phyloP scores from a whole-genome alignment of 2,888 invertebrate species.

The Caenorhabditis macrosperma region DNA sequence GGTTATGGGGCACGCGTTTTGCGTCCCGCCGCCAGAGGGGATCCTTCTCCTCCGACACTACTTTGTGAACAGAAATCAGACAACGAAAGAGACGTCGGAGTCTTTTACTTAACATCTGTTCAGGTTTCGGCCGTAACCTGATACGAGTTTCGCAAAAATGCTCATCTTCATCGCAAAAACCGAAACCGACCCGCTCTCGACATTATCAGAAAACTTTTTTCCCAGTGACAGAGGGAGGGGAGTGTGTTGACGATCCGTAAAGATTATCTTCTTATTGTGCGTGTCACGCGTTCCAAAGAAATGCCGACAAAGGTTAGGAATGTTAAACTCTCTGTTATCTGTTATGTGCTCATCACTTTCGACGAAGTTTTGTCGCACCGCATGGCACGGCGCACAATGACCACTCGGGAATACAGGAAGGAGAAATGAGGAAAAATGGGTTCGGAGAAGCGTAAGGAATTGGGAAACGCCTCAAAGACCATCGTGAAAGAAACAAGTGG shows the following conservation, averaged over 20 bases:
- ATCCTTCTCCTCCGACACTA: constrained; percentile 19
- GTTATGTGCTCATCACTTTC: background rate
- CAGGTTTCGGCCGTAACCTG: constrained; percentile 58
- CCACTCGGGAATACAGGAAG: constrained; percentile 4
- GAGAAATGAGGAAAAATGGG: constrained; percentile 1
- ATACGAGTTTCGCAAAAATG: constrained; percentile 57
- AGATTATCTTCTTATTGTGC: constrained; percentile 5
- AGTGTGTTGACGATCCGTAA: constrained; percentile 8
- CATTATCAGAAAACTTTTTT: constrained; percentile 45
- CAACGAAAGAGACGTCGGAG: constrained; percentile 32
- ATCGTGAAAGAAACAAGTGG: constrained; percentile 19
- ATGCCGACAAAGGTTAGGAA: constrained; percentile 24
- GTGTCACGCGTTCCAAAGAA: constrained; percentile 22
- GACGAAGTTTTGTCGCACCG: background rate
- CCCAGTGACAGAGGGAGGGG: background rate
- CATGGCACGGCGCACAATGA: constrained; percentile 1
- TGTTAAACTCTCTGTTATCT: constrained; percentile 16
- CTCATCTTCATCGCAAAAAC: constrained; percentile 40
- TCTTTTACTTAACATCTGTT: constrained; percentile 57
- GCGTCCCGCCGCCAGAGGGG: constrained; percentile 23
- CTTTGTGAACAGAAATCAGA: constrained; percentile 57
- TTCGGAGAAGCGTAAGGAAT: constrained; percentile 31
- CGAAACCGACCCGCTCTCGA: constrained; percentile 5
- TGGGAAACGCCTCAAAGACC: constrained; percentile 33
- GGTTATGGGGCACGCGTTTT: constrained; percentile 42